Evolutionary conservation across 2,113 vertebrate genomes (phyloP).

Genomic region (Gymnobelideus leadbeateri): DNA sequence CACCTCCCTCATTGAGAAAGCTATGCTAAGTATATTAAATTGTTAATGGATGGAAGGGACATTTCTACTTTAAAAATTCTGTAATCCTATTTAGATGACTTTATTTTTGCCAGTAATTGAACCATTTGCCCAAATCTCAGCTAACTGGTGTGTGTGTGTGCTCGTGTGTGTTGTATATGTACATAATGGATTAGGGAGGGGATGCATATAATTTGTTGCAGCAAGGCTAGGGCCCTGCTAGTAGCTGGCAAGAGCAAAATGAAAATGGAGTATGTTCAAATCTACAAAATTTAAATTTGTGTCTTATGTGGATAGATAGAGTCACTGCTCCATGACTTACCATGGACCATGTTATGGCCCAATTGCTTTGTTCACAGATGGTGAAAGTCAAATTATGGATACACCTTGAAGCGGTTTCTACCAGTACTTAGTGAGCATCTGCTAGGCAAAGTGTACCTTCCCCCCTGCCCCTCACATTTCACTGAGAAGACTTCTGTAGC

Average conservation of each 20-base stretch:
- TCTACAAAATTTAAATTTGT: too few relatives aligned
- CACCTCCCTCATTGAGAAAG: too few relatives aligned
- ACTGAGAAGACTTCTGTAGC: conserved; percentile 11
- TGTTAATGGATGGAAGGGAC: background rate
- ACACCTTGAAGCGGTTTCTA: background rate
- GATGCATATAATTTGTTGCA: background rate
- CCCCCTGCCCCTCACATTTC: background rate
- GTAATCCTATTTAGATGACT: background rate
- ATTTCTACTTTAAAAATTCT: background rate
- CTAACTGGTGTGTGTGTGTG: background rate
- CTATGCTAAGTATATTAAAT: too few relatives aligned
- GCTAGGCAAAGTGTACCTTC: background rate
- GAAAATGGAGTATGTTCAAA: conserved; percentile 4
- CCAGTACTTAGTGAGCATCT: background rate
- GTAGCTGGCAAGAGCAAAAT: background rate
- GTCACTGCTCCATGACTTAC: background rate
- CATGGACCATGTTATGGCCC: background rate
- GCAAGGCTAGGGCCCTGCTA: background rate
- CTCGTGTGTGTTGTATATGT: background rate
- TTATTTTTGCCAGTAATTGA: background rate
- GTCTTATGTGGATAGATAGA: background rate
- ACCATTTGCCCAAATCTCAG: background rate
- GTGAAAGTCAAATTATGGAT: background rate
- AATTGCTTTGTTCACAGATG: conserved; percentile 15
- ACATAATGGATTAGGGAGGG: background rate